phyloP scores from a whole-genome alignment of 2,113 vertebrate genomes.

The Etheostoma cragini region DNA sequence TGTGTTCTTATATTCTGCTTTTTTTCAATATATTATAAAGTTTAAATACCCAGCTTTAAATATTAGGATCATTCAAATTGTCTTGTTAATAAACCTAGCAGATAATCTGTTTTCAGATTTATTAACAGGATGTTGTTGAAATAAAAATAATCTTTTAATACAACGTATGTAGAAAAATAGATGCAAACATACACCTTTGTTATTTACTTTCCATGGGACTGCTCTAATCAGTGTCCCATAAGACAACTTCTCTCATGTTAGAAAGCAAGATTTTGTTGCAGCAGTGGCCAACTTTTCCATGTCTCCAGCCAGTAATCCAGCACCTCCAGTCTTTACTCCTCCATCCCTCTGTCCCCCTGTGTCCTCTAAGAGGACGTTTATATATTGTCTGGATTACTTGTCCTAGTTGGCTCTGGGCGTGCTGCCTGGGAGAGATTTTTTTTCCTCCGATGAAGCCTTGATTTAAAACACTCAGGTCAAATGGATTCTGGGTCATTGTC shows the following conservation, averaged over 20 bases:
- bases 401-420: conserved; percentile 75
- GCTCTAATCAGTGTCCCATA: conserved; percentile 8
- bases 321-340: conserved; percentile 6
- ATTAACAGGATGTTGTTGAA: neutral
- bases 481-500: conserved; percentile 81
- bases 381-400: conserved; percentile 81
- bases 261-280: neutral
- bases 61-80: neutral
- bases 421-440: conserved; percentile 69
- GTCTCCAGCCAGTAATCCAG: neutral
- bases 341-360: conserved; percentile 40
- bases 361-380: conserved; percentile 69
- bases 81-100: neutral
- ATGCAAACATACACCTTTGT: neutral
- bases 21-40: neutral
- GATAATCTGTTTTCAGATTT: neutral
- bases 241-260: conserved; percentile 21
- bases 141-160: neutral
- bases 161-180: neutral
- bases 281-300: conserved; percentile 7
- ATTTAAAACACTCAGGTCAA: conserved; percentile 78
- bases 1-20: no score
- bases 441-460: conserved; percentile 70
- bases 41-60: neutral
- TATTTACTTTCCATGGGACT: neutral